Evolutionary conservation across 2,797 vertebrate species (phyloP), one percentile per base, ranked within the genome.

Genomic region (Arrhamphus sclerolepis): DNA sequence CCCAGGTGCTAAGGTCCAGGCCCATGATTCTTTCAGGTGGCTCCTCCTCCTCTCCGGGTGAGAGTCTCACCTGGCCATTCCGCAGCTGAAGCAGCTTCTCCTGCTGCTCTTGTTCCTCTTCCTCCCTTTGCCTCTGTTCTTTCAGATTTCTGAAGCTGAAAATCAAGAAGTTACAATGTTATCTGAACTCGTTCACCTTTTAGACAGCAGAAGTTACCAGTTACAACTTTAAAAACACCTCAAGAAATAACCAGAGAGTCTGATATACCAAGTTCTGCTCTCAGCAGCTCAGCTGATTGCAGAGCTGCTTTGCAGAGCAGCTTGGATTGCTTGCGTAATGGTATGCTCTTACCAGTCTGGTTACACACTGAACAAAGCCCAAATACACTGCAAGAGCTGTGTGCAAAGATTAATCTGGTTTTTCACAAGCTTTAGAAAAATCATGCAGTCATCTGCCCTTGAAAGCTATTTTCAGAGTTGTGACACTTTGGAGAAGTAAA

Each of bases 1-100:
- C 94, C 96, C 95, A 95, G n/a, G 90, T 90, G 40, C 92, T 94
- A 39, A 94, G 92, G 75, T 96, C 94, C 55, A 94, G 90, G 22
- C 94, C 94, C 72, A 90, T 92, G 71, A 94, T 90, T 54, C 79
- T 84, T 52, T 92, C 80, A 41, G 72, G 46, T 5, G 55, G 8
- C 26, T 62, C 62, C 53, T 83, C 76, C 11, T 90, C 84, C 43
- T 84, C 34, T 38, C 34, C 87, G 14, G 69, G 83, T 2, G 82
- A 83, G 19, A 70, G 65, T 26, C 59, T 87, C 66, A 68, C 60
- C 66, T 78, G 86, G 62, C 92, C 93, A 42, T 93, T 93, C 76
- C 93, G 88, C 62, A 93, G 76, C 65, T 90, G 81, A 34, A 80
- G 74, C 50, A 79, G 72, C 64, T 72, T 53, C 53, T 86, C 80